Evolutionary conservation across 2,888 invertebrate species (phyloP), one percentile per base, ranked within the genome.

Genomic region (Tanytarsus gracilentus): DNA sequence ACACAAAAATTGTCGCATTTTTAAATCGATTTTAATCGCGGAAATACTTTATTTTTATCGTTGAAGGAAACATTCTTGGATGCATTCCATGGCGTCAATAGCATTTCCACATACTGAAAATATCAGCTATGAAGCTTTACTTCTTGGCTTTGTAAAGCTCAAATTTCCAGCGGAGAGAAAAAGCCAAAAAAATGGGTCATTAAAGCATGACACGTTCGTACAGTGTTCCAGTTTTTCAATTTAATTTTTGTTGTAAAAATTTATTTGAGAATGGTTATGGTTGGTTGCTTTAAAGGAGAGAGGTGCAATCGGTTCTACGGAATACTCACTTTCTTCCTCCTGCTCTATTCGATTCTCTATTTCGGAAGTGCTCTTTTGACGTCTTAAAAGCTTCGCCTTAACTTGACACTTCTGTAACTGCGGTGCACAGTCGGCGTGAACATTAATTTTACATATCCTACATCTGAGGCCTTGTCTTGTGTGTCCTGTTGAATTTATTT

Each of bases 291-390:
- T n/a, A 29, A 29, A 29, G n/a, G 33, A 5, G 33, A 33, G 33
- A 29, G 5, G 33, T 4, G 33, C 9, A 9, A 33, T 44, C n/a
- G 16, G 44, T 18, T 23, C 18, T 44, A 44, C 44, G 30, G n/a
- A 16, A 58, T 58, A 80, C 88, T 88, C 79, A 89, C 88, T 88
- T 81, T 88, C 88, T 74, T 88, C 88, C 65, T 86, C 83, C 65
- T 80, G 78, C 63, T 80, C 84, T 52, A 84, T 77, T 66, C 84
- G 79, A 30, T 85, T 83, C 70, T 86, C 86, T 64, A 87, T 84
- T 72, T 87, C 86, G 8, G 91, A 90, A 58, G 91, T 89, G 67
- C 90, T 92, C 74, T 91, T 90, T 75, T 94, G 93, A 56, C 93
- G 78, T 64, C 93, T 81, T 62, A 94, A 77, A 60, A 94, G 79